Evolutionary conservation across 2,113 vertebrate genomes (phyloP), one percentile per base, ranked within the genome.

Genomic region (Felis catus): DNA sequence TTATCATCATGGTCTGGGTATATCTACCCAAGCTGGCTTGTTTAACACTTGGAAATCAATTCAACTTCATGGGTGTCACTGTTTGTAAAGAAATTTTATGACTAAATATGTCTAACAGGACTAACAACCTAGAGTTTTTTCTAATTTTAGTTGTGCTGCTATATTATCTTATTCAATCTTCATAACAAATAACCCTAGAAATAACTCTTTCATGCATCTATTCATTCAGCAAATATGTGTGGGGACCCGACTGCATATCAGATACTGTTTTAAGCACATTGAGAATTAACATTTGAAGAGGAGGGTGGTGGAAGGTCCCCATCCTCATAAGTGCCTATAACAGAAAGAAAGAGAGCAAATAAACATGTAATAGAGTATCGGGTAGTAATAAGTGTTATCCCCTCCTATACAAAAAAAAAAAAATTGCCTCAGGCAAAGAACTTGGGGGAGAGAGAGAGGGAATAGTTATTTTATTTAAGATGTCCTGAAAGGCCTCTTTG

Each of bases 1-100:
- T 74, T 36, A 39, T 70, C 45, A 86, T 80, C 48, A 68, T 58
- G 23, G 36, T 76, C 76, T 58, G 23, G 25, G 55, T 39, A 39
- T 66, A 19, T 31, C 55, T 41, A 23, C 39, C 51, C 63, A 68
- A 41, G 76, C 33, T 51, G 61, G 51, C 23, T 80, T 16, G 31
- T 83, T 95, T 83, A 92, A 92, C 95, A 88, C 65, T 63, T 83
- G 29, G 61, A 78, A 96, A 91, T 61, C 21, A 82, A 11, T 7
- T 68, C 76, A 78, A 51, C 25, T 76, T 87, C 58, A 88, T 27
- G 25, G 74, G 19, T 82, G 58, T 4, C 16, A 68, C 36, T 74
- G 10, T 87, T 87, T 58, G 36, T 65, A 85, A 68, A 74, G 65
- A 87, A 74, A 66, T 10, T 10, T 68, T 74, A 16, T 55, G 25